phyloP scores from a whole-genome alignment of 2,113 vertebrate genomes.

The Isurus oxyrinchus region DNA sequence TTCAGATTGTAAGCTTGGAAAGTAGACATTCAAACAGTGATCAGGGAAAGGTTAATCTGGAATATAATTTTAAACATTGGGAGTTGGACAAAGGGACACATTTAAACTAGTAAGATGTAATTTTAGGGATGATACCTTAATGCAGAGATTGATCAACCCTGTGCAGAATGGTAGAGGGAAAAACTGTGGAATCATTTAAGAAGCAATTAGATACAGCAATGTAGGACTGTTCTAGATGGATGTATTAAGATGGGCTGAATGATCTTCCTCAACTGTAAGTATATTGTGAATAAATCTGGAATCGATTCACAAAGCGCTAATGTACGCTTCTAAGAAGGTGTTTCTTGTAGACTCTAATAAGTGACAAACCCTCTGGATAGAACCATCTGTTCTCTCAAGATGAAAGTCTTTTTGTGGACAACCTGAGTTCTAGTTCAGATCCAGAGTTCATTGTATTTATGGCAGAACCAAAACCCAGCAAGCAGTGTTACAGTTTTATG shows the following conservation, averaged over 20 bases:
- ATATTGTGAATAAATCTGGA: neutral
- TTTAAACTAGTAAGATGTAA: neutral
- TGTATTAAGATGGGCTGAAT: neutral
- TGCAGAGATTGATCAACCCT: neutral
- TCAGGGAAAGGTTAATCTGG: neutral
- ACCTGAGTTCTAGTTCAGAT: neutral
- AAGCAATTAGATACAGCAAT: neutral
- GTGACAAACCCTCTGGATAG: neutral
- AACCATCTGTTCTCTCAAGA: neutral
- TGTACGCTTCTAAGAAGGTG: neutral
- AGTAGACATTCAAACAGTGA: neutral
- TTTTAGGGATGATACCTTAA: neutral
- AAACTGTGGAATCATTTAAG: neutral
- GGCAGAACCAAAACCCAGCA: neutral
- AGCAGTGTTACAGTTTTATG: neutral
- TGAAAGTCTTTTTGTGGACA: neutral
- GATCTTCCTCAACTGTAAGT: neutral
- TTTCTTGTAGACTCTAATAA: neutral
- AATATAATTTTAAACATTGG: neutral
- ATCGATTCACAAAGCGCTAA: neutral
- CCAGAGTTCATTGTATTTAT: neutral
- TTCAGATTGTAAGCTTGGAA: neutral
- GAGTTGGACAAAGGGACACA: neutral
- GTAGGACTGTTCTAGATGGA: neutral
- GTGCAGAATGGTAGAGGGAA: neutral